Conservation (phyloP, 2,888 invertebrate species). For the Sesia apiformis region DNA sequence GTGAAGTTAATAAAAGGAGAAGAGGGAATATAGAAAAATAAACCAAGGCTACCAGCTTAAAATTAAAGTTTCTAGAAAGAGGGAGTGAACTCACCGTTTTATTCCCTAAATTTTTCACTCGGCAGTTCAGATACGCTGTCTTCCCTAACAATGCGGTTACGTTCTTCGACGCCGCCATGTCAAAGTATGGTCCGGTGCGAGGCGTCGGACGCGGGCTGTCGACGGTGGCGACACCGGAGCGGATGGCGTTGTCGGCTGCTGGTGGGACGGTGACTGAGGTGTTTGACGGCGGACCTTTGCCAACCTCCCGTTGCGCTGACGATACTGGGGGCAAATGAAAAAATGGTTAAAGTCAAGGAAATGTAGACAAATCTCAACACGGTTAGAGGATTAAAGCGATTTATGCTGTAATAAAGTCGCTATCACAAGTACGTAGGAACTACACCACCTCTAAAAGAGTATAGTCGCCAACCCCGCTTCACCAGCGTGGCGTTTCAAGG, state of each 20-base stretch:
- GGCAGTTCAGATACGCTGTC: conserved; percentile 91
- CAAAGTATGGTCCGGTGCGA: conserved; percentile 83
- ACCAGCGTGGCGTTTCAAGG: too few relatives aligned
- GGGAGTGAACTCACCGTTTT: conserved; percentile 82
- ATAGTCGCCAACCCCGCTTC: too few relatives aligned
- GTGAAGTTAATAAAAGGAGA: too few relatives aligned
- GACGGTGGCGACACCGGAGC: conserved; percentile 38
- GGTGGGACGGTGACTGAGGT: conserved; percentile 59
- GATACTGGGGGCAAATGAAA: conserved; percentile 39
- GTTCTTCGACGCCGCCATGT: conserved; percentile 82
- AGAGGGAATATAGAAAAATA: too few relatives aligned
- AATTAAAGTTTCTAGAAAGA: too few relatives aligned
- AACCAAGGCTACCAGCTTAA: too few relatives aligned
- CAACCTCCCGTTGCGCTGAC: conserved; percentile 65
- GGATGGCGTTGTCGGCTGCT: conserved; percentile 70
- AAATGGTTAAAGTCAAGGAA: too few relatives aligned
- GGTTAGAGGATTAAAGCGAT: not conserved
- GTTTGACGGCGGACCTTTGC: conserved; percentile 48
- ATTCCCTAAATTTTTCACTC: conserved; percentile 92
- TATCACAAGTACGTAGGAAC: not conserved
- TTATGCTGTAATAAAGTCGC: not conserved
- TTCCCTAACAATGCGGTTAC: conserved; percentile 89
- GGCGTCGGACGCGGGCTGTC: conserved; percentile 63
- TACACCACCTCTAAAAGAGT: too few relatives aligned
- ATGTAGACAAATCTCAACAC: not conserved